Evolutionary conservation across 2,888 invertebrate genomes (phyloP).

Genomic region (Camponotus fellah): DNA sequence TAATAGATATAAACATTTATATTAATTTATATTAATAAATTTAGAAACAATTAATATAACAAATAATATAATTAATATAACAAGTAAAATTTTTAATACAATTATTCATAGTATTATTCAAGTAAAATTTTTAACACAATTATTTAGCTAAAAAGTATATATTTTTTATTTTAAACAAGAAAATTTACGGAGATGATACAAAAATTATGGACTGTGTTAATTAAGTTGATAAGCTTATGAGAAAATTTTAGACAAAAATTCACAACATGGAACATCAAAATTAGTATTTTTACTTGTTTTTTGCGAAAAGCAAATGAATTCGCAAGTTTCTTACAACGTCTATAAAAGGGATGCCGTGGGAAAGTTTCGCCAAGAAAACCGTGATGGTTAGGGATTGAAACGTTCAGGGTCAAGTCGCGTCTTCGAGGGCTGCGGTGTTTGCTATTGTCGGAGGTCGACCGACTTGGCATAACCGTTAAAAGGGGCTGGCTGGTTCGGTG

Average conservation of each 20-base stretch:
- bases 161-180: not conserved
- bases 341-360: slow-evolving; percentile 73
- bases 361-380: slow-evolving; percentile 78
- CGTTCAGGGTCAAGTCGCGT: slow-evolving; percentile 77
- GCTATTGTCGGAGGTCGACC: slow-evolving; percentile 81
- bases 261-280: not conserved
- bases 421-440: slow-evolving; percentile 68
- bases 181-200: not conserved
- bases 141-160: not conserved
- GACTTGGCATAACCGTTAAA: slow-evolving; percentile 82
- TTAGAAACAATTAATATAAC: no score
- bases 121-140: no score
- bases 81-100: no score
- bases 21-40: no score
- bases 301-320: slow-evolving; percentile 60
- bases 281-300: slow-evolving; percentile 43
- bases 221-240: not conserved
- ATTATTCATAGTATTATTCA: no score
- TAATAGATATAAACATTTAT: no score
- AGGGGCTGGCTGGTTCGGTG: slow-evolving; percentile 68
- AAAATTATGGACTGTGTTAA: not conserved
- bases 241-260: not conserved
- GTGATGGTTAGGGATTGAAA: slow-evolving; percentile 72
- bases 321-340: slow-evolving; percentile 59
- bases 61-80: no score